Evolutionary conservation across 2,888 invertebrate genomes (phyloP).

Genomic region (Thumatha senex): DNA sequence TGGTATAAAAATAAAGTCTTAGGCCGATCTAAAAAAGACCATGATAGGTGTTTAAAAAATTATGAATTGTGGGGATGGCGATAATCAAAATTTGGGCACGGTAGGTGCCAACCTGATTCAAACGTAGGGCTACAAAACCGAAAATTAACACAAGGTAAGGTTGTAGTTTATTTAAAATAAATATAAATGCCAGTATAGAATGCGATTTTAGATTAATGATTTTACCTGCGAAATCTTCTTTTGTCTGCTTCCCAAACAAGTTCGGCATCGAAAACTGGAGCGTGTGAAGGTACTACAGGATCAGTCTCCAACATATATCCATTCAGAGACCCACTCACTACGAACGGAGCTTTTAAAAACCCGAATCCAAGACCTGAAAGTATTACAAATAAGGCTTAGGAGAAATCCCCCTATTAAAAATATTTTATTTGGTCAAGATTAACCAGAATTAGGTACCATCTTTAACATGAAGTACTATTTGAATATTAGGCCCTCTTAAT

Average conservation of each 20-base stretch:
- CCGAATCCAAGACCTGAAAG: slow-evolving; percentile 83
- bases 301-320: slow-evolving; percentile 88
- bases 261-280: slow-evolving; percentile 87
- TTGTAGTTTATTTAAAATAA: no score
- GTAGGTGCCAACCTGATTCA: no score
- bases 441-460: slow-evolving; percentile 78
- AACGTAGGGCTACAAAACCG: no score
- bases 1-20: no score
- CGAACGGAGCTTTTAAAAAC: slow-evolving; percentile 78
- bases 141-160: no score
- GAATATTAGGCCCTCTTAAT: slow-evolving; percentile 84
- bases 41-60: no score
- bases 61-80: no score
- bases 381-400: neutral
- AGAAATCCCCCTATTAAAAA: neutral
- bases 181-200: no score
- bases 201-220: neutral
- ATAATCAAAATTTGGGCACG: no score
- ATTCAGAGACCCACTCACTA: slow-evolving; percentile 85
- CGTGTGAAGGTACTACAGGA: slow-evolving; percentile 80
- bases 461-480: slow-evolving; percentile 86
- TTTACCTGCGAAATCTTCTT: slow-evolving; percentile 85
- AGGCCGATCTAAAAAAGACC: no score
- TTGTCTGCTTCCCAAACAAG: slow-evolving; percentile 92
- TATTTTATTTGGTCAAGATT: neutral